Evolutionary conservation across 2,888 invertebrate genomes (phyloP).

Genomic region (Eumacrocentrus americanus): DNA sequence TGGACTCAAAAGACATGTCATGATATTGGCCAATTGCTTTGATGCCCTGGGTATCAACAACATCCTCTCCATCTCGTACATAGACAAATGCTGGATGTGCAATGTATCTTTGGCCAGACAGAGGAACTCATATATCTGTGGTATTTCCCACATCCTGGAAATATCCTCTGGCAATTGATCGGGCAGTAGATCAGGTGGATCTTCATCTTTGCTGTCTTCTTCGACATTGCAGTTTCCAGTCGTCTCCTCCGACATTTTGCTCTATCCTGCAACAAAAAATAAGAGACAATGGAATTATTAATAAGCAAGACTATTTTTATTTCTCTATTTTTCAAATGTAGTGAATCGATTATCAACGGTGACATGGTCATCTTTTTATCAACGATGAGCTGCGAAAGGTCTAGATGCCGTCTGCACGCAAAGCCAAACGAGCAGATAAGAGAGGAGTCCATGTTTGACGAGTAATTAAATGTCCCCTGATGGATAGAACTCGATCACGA

Average conservation of each 20-base stretch:
- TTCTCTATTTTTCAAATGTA: neutral
- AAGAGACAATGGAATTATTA: neutral
- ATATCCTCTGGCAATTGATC: constrained; percentile 59
- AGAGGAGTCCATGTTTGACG: constrained; percentile 33
- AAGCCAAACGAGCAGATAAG: constrained; percentile 21
- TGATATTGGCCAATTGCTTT: constrained; percentile 63
- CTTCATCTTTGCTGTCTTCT: constrained; percentile 58
- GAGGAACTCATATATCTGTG: constrained; percentile 67
- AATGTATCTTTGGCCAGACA: constrained; percentile 63
- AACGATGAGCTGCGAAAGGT: neutral
- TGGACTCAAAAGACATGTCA: constrained; percentile 64
- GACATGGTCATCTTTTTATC: neutral
- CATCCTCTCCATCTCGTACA: constrained; percentile 67
- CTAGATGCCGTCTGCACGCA: neutral
- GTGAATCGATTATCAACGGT: neutral
- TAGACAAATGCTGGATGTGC: constrained; percentile 64
- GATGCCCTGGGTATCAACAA: constrained; percentile 66
- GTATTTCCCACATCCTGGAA: constrained; percentile 67
- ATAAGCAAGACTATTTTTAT: neutral
- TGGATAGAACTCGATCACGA: constrained; percentile 38
- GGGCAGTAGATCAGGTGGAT: constrained; percentile 59
- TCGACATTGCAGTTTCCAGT: constrained; percentile 57
- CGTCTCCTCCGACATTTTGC: constrained; percentile 44
- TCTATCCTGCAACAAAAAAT: constrained; percentile 24
- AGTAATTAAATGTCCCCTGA: constrained; percentile 34